phyloP scores from a whole-genome alignment of 2,888 invertebrate genomes.

The Criorhina ranunculi region DNA sequence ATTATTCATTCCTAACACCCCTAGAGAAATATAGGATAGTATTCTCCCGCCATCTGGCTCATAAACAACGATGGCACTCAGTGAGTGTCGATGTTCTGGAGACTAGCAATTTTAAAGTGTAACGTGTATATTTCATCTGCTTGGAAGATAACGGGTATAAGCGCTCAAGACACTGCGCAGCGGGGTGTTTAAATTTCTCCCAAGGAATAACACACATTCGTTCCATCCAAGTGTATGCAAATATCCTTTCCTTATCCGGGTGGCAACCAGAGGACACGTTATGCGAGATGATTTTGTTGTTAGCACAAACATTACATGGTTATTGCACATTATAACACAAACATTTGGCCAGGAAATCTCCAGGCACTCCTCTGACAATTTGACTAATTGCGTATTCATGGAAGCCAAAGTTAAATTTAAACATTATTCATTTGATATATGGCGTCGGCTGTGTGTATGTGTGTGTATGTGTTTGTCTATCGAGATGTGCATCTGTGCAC shows the following conservation, averaged over 20 bases:
- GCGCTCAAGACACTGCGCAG: constrained; percentile 22
- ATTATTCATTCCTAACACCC: constrained; percentile 32
- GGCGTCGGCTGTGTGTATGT: neutral
- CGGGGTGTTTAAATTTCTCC: constrained; percentile 23
- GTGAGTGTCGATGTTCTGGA: constrained; percentile 48
- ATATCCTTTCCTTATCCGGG: constrained; percentile 35
- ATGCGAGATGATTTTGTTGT: constrained; percentile 72
- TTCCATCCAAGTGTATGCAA: constrained; percentile 38
- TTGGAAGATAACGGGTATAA: constrained; percentile 23
- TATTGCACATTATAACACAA: constrained; percentile 62
- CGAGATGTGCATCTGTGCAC: constrained; percentile 30
- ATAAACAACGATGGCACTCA: constrained; percentile 53
- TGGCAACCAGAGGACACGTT: constrained; percentile 32
- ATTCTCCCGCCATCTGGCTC: constrained; percentile 9
- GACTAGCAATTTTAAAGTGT: constrained; percentile 59
- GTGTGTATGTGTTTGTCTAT: neutral
- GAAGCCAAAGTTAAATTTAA: constrained; percentile 64
- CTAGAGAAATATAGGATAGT: neutral
- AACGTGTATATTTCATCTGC: constrained; percentile 58
- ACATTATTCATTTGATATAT: constrained; percentile 68
- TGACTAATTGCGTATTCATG: constrained; percentile 76
- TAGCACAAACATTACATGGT: constrained; percentile 68
- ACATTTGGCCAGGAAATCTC: constrained; percentile 68
- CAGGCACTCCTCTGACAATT: constrained; percentile 63
- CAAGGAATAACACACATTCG: constrained; percentile 15